Evolutionary conservation across 2,113 vertebrate species (phyloP), one percentile per base, ranked within the genome.

Genomic region (Zosterops japonicus): DNA sequence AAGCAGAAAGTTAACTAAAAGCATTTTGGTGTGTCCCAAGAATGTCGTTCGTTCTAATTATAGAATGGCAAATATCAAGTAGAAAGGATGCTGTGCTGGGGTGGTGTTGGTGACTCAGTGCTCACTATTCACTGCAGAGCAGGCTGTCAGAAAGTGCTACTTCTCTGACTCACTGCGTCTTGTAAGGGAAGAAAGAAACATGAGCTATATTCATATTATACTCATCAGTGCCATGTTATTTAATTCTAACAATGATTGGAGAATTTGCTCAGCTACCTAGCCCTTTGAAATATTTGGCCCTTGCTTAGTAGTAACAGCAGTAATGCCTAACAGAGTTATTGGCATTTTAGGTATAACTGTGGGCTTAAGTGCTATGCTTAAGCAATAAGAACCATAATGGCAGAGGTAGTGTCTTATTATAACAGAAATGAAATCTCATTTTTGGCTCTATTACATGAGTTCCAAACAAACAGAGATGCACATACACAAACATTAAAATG

Each of bases 81-180:
- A 52, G 86, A 70, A 72, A 33, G 52, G 80, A 86, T 63, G 50
- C 52, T 79, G 31, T 89, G 64, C 77, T 35, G 89, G 50, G 42
- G 75, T 90, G 75, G 79, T 64, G 81, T 3, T 35, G 53, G 85
- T 96, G 96, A 97, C 74, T 97, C 96, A 95, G 35, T 63, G 71
- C 69, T 94, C 68, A 64, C 47, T 67, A 12, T 31, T 84, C 78
- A 65, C 57, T 86, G 28, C 33, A 67, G 77, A 96, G 59, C 70
- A 88, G 55, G 52, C 87, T 96, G 94, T 94, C 94, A 94, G 39
- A 92, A 94, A 85, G 31, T 53, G 77, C 72, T 61, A 12, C 53
- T 89, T 64, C 42, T 95, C 91, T 97, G 92, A 96, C 89, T 97
- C 94, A 94, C 29, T 65, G 53, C 46, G 8, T 93, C 63, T 94